phyloP scores from a whole-genome alignment of 92 coral and sea anemone genomes.

The Palythoa grandiflora region DNA sequence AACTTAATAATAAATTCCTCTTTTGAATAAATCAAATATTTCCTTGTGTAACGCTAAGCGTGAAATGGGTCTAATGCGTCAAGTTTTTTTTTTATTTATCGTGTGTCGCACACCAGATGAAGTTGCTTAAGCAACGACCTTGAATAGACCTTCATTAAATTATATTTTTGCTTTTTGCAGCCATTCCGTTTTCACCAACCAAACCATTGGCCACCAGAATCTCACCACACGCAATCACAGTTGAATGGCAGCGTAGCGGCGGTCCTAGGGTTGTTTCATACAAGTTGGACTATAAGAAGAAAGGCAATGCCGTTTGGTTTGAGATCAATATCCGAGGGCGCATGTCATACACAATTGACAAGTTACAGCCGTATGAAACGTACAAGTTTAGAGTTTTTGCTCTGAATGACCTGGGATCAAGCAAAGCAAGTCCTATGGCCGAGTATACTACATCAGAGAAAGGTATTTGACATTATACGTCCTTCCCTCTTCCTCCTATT shows the following conservation, averaged over 20 bases:
- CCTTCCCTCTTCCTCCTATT: no score
- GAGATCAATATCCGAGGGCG: conserved; percentile 68
- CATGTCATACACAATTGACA: conserved; percentile 56
- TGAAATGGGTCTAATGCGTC: background rate
- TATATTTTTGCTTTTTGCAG: conserved; percentile 32
- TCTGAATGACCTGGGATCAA: conserved; percentile 75
- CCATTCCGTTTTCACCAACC: conserved; percentile 88
- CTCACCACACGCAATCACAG: conserved; percentile 70
- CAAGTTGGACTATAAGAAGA: conserved; percentile 68
- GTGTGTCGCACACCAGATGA: background rate
- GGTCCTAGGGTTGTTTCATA: conserved; percentile 73
- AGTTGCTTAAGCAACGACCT: background rate
- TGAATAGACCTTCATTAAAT: background rate
- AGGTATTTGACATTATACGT: conserved; percentile 53
- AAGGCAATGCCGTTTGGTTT: conserved; percentile 69
- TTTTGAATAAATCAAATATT: no score
- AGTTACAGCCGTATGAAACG: conserved; percentile 71
- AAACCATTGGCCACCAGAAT: conserved; percentile 64
- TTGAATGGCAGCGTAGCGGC: conserved; percentile 83
- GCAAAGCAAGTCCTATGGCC: conserved; percentile 83
- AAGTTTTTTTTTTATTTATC: background rate
- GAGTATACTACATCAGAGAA: conserved; percentile 76
- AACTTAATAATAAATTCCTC: no score
- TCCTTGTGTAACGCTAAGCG: no score
- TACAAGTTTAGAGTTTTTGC: conserved; percentile 89